Percentiles rank a stretch among this genome's conserved stretches.
Conservation (phyloP, 2,113 vertebrate species). For the Eublepharis macularius region DNA sequence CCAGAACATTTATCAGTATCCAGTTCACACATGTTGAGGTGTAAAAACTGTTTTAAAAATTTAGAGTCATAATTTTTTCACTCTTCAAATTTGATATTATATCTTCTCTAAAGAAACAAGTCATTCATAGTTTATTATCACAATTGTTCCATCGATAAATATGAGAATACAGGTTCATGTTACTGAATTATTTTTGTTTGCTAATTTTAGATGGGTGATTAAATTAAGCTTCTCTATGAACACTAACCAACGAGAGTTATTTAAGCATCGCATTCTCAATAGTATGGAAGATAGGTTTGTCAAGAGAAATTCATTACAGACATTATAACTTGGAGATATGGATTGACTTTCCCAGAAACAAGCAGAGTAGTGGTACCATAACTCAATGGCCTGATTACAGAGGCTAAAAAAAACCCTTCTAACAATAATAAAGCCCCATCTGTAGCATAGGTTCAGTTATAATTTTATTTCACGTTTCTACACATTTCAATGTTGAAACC, state of each 20-base stretch:
- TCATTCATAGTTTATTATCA: neutral
- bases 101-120: too few species aligned
- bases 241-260: too few species aligned
- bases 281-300: neutral
- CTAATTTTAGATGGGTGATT: too few species aligned
- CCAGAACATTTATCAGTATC: too few species aligned
- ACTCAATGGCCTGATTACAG: conserved; percentile 24
- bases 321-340: fast-evolving
- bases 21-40: too few species aligned
- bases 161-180: neutral
- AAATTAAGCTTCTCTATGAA: too few species aligned
- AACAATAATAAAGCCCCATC: conserved; percentile 51
- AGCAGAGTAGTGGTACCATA: conserved; percentile 42
- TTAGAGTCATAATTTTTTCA: too few species aligned
- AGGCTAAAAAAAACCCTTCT: neutral
- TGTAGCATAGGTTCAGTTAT: conserved; percentile 52
- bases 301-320: neutral
- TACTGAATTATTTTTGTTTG: too few species aligned
- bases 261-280: neutral
- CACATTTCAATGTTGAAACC: conserved; percentile 63
- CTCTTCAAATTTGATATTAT: too few species aligned
- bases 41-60: too few species aligned
- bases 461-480: conserved; percentile 52
- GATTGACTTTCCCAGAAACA: neutral
- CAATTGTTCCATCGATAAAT: neutral